These are phyloP conservation scores for Manis javanica DNA, from an alignment of 2,797 vertebrate genomes.

Conservation along the genomic window DNA sequence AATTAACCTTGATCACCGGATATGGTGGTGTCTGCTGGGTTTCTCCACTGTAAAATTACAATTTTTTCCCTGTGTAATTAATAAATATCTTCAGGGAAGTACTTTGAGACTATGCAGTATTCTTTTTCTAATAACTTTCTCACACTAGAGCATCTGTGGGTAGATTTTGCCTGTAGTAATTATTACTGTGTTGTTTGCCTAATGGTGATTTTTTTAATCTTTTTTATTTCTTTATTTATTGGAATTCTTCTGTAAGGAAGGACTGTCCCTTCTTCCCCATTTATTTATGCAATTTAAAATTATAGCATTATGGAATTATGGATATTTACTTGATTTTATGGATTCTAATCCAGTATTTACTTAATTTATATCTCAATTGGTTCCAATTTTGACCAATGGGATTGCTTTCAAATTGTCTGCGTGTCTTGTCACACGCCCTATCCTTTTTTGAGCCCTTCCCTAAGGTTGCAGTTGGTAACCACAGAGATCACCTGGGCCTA, in stretches of 20 bases:
- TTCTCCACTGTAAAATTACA: not conserved
- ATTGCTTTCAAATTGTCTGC: not conserved
- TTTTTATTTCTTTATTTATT: conserved; percentile 8
- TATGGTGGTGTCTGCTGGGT: not conserved
- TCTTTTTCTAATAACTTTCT: not conserved
- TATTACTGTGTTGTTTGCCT: not conserved
- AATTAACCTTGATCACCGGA: not conserved
- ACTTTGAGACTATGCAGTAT: not conserved
- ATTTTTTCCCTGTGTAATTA: not conserved
- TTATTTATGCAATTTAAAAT: conserved; percentile 8
- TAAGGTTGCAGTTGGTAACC: not conserved
- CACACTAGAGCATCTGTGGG: not conserved
- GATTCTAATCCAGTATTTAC: not conserved
- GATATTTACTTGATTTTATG: not conserved
- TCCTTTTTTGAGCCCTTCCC: not conserved
- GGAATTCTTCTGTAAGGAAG: not conserved
- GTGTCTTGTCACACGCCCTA: not conserved
- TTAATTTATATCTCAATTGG: not conserved
- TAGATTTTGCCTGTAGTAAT: not conserved
- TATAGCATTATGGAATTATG: not conserved
- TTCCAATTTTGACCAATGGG: not conserved
- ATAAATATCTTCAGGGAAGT: not conserved
- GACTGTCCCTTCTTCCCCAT: not conserved
- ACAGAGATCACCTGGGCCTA: not conserved
- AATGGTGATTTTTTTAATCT: not conserved